Conservation (phyloP, 2,797 vertebrate genomes). For the Rachycentron canadum region DNA sequence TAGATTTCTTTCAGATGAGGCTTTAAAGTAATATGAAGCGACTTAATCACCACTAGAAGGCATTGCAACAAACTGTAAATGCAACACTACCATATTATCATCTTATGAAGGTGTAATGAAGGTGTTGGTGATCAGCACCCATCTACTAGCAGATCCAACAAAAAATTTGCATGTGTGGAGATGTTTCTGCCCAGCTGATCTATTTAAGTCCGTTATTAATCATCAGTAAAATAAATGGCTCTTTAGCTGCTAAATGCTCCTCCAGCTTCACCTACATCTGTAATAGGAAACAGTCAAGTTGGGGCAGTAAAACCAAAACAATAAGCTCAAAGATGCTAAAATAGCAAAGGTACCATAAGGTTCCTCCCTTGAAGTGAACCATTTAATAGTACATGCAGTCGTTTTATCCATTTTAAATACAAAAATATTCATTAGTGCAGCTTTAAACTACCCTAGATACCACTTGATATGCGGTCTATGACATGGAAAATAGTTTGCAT, state of each 20-base stretch:
- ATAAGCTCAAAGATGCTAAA: background rate
- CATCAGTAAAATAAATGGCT: too few relatives aligned
- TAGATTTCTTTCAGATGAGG: background rate
- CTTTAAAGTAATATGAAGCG: background rate
- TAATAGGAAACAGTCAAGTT: too few relatives aligned
- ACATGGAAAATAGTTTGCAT: background rate
- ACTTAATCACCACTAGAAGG: background rate
- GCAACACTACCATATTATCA: background rate
- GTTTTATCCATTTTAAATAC: background rate
- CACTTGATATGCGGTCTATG: background rate
- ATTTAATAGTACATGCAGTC: too few relatives aligned
- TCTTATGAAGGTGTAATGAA: background rate
- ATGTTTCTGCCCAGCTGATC: too few relatives aligned
- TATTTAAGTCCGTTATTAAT: too few relatives aligned
- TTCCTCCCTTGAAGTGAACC: too few relatives aligned
- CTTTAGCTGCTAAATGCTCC: too few relatives aligned
- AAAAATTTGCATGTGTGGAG: too few relatives aligned
- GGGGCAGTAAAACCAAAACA: background rate
- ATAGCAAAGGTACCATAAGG: background rate
- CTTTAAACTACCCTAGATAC: background rate
- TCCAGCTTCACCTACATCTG: too few relatives aligned
- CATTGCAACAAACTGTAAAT: background rate
- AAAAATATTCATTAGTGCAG: background rate
- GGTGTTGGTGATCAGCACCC: too few relatives aligned
- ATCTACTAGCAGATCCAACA: too few relatives aligned